Base-by-base conservation (phyloP, 2,797 vertebrate species). In the Lacerta bilineata region DNA sequence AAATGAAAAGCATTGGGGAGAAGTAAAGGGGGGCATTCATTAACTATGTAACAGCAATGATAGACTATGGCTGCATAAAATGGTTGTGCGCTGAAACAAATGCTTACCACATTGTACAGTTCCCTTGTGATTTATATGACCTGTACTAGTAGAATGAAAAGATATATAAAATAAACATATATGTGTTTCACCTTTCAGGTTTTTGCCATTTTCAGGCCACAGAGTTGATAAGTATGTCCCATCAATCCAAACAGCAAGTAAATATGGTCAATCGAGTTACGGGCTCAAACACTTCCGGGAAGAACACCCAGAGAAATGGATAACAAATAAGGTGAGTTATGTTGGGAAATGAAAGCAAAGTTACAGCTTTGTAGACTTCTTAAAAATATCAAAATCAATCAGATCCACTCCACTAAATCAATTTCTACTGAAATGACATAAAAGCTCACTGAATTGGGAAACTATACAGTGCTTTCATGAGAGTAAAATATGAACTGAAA, bases 241-340 rank as follows among this genome's bases (percentile, higher is more conserved):
- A 36, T 95, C 96, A 33, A 92, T 98, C 68, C 94, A 95, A 83
- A 95, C 94, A 7, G 94, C 94, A 82, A 96, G 89, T 89, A 96
- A 96, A 91, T 98, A 97, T 33, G 77, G 91, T 23, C 90, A 90
- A 69, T 85, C 89, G 84, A 88, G 92, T 79, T 97, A 96, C 0
- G 95, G 97, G 86, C 91, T 85, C 80, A 97, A 97, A 88, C 93
- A 94, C 78, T 98, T 98, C 92, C 95, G 97, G 90, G 97, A 97
- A 77, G 94, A 97, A 91, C 92, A 96, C 68, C 95, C 87, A 91
- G 33, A 89, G 8, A 96, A 94, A 72, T 97, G 97, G 90, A 69
- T 96, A 93, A 93, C 95, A 89, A 93, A 93, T 80, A 96, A 98
- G 97, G 98, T 98, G 90, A 94, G 94, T 20, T 82, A 91, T 89